phyloP scores from a whole-genome alignment of 2,888 invertebrate genomes.

The Dolichomitus sp. region DNA sequence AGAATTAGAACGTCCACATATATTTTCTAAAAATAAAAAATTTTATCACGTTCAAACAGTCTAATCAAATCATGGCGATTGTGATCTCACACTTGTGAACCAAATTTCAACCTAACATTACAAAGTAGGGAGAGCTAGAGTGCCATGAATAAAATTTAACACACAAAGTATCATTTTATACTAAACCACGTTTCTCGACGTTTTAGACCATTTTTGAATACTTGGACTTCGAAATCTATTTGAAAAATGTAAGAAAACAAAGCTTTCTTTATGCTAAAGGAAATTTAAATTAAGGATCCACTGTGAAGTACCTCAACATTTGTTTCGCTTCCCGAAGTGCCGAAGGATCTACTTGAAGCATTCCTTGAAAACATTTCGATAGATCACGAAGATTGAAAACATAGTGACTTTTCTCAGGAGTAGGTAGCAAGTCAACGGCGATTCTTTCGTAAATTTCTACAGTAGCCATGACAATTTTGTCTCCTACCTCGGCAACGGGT shows the following conservation, averaged over 20 bases:
- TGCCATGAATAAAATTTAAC: no score
- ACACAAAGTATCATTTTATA: no score
- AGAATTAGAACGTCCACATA: no score
- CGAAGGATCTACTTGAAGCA: slow-evolving; percentile 93
- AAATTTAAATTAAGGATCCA: background rate
- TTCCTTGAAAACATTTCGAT: slow-evolving; percentile 96
- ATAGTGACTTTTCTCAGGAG: slow-evolving; percentile 97
- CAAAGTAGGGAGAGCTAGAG: no score
- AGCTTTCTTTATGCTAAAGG: background rate
- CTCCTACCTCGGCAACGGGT: slow-evolving; percentile 90
- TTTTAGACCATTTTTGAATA: no score
- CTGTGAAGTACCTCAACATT: slow-evolving; percentile 88
- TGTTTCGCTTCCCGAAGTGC: slow-evolving; percentile 90
- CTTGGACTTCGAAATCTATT: no score
- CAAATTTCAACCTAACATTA: no score
- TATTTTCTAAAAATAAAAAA: no score
- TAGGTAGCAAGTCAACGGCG: slow-evolving; percentile 93
- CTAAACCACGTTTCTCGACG: no score
- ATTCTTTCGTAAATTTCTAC: slow-evolving; percentile 95
- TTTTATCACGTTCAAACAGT: no score
- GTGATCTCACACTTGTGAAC: no score
- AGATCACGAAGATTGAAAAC: slow-evolving; percentile 97
- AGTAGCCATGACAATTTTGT: slow-evolving; percentile 91
- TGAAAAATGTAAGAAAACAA: background rate
- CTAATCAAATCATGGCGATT: no score